Evolutionary conservation across 1,140 invertebrate species (phyloP), one percentile per base, ranked within the genome.

Genomic region (Penaeus vannamei): DNA sequence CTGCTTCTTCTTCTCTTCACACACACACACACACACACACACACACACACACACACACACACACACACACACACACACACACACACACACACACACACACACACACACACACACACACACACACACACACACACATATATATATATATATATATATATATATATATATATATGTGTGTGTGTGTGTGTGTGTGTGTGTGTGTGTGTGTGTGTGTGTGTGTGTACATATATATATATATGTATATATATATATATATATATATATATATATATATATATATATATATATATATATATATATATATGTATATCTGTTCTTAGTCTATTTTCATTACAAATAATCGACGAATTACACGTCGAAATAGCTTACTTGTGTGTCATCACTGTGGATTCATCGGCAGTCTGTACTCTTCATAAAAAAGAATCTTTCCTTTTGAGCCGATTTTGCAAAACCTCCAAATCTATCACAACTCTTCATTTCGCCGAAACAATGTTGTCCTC

Each of bases 201-300:
- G n/a, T 72, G n/a, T 72, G 32, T 72, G n/a, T 72, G n/a, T 72
- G n/a, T 72, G n/a, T 72, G n/a, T 72, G n/a, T 72, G n/a, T 72
- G n/a, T 72, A 72, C n/a, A 72, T 72, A 72, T 72, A 72, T 72
- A 72, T 72, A 72, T 72, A 72, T 72, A n/a, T 20, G 8, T 72
- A 72, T 72, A 72, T 72, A n/a, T 72, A 72, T 72, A 72, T 72
- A 72, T 72, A 72, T 72, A 72, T 72, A n/a, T 72, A 72, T 72
- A 72, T 72, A 72, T 72, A 72, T n/a, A 72, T n/a, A 72, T n/a
- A 72, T n/a, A n/a, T n/a, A 72, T 72, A 72, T 72, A 72, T 72
- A n/a, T 72, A 72, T 72, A 72, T 19, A 72, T 72, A 72, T 72
- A n/a, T 72, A 72, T 72, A n/a, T 72, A 72, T 72, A n/a, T 72